Evolutionary conservation across 1,140 invertebrate species (phyloP).

Genomic region (Dendroctonus ponderosae): DNA sequence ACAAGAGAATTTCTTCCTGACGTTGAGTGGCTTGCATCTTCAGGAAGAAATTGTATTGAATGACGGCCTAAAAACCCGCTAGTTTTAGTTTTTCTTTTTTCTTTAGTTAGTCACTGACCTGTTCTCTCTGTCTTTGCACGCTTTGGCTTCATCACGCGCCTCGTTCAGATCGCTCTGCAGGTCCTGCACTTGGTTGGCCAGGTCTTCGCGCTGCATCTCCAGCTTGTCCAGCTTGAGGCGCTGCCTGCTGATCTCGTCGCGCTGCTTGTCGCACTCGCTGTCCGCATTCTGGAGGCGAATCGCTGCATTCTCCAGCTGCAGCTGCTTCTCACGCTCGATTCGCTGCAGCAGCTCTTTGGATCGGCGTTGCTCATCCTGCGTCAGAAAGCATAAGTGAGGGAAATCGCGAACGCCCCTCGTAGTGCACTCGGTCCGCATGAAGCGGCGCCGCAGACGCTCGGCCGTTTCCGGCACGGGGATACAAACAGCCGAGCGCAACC

Average conservation of each 20-base stretch:
- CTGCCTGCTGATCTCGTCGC: slow-evolving; percentile 66
- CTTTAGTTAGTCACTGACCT: slow-evolving; percentile 9
- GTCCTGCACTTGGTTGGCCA: slow-evolving; percentile 52
- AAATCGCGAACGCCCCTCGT: too few species aligned
- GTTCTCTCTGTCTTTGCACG: slow-evolving; percentile 21
- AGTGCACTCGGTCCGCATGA: too few species aligned
- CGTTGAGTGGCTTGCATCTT: too few species aligned
- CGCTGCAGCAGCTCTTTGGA: slow-evolving; percentile 77
- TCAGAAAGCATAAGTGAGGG: not conserved
- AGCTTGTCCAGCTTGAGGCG: slow-evolving; percentile 52
- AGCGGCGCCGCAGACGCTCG: too few species aligned
- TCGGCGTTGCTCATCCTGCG: slow-evolving; percentile 76
- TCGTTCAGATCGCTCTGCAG: slow-evolving; percentile 51
- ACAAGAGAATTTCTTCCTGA: too few species aligned
- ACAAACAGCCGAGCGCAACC: too few species aligned
- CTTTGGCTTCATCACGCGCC: slow-evolving; percentile 42
- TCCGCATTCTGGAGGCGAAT: slow-evolving; percentile 79
- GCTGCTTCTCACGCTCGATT: slow-evolving; percentile 80
- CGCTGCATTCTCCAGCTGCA: slow-evolving; percentile 81
- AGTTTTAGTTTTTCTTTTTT: too few species aligned
- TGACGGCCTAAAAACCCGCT: too few species aligned
- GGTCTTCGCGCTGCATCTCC: slow-evolving; percentile 52
- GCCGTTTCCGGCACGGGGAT: too few species aligned
- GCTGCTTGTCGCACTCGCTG: slow-evolving; percentile 70
- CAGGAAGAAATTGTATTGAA: too few species aligned